Conservation (phyloP, 1,140 invertebrate genomes). For the Kradibia gibbosae region DNA sequence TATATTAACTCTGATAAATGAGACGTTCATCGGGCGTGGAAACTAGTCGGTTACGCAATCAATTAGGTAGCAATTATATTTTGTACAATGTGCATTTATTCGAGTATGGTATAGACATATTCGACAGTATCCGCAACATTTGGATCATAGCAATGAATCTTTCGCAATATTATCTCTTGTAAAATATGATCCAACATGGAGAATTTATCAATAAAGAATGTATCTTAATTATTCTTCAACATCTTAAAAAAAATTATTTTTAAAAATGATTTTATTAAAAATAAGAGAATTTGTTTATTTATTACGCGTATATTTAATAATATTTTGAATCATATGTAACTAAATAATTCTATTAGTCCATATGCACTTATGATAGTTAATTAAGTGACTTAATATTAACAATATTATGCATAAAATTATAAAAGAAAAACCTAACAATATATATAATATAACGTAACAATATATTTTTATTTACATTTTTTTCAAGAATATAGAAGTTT, state of each 20-base stretch:
- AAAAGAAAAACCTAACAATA: too few relatives aligned
- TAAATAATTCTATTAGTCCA: too few relatives aligned
- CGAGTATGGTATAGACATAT: neutral
- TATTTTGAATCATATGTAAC: too few relatives aligned
- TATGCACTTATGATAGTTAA: too few relatives aligned
- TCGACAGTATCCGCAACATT: neutral
- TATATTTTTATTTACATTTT: too few relatives aligned
- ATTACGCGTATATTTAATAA: too few relatives aligned
- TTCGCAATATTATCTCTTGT: neutral
- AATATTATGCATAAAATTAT: too few relatives aligned
- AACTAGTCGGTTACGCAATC: neutral
- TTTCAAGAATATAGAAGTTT: too few relatives aligned
- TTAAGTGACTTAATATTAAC: too few relatives aligned
- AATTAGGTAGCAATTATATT: slow-evolving; percentile 21
- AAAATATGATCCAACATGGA: neutral
- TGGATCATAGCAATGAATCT: neutral
- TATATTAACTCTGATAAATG: neutral
- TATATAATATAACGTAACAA: too few relatives aligned
- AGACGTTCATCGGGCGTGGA: neutral
- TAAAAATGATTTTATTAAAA: neutral
- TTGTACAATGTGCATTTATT: neutral
- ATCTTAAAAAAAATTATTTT: neutral
- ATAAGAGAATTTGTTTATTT: too few relatives aligned
- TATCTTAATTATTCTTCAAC: neutral
- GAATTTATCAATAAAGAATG: neutral